These are phyloP conservation scores for Mesopsocus fuscifrons DNA, from an alignment of 2,888 invertebrate species.

Conservation along the genomic window DNA sequence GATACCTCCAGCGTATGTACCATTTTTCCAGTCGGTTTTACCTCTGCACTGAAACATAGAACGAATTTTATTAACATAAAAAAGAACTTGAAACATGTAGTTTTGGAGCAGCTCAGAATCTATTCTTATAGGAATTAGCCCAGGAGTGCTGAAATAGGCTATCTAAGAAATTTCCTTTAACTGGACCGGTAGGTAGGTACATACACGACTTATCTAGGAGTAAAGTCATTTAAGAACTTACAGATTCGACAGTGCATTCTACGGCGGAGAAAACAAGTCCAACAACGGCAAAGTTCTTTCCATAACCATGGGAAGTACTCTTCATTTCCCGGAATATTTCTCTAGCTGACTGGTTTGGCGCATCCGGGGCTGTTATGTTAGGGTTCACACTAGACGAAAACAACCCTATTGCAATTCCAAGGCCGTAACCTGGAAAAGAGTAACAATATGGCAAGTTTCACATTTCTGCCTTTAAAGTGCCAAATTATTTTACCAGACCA, in stretches of 20 bases:
- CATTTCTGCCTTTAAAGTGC: no score
- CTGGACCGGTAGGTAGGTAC: no score
- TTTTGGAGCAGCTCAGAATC: no score
- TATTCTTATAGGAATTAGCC: no score
- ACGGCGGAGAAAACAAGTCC: slow-evolving; percentile 87
- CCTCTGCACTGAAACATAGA: slow-evolving; percentile 44
- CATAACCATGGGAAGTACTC: slow-evolving; percentile 74
- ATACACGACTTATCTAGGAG: no score
- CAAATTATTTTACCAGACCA: slow-evolving; percentile 1
- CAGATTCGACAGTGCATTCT: slow-evolving; percentile 88
- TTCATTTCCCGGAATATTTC: slow-evolving; percentile 88
- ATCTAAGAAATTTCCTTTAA: no score
- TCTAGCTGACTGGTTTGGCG: slow-evolving; percentile 46
- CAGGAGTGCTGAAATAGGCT: no score
- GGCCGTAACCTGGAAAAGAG: slow-evolving; percentile 56
- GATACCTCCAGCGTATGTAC: slow-evolving; percentile 81
- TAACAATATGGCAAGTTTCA: no score
- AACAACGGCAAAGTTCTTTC: slow-evolving; percentile 93
- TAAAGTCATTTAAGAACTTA: slow-evolving; percentile 25
- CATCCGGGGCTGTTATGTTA: slow-evolving; percentile 44
- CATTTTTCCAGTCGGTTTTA: slow-evolving; percentile 92
- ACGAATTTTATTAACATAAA: slow-evolving; percentile 9
- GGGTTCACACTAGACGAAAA: slow-evolving; percentile 95
- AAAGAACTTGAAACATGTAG: not conserved
- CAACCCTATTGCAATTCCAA: slow-evolving; percentile 87